phyloP scores from a whole-genome alignment of 2,113 vertebrate species.

The Okapia johnstoni region DNA sequence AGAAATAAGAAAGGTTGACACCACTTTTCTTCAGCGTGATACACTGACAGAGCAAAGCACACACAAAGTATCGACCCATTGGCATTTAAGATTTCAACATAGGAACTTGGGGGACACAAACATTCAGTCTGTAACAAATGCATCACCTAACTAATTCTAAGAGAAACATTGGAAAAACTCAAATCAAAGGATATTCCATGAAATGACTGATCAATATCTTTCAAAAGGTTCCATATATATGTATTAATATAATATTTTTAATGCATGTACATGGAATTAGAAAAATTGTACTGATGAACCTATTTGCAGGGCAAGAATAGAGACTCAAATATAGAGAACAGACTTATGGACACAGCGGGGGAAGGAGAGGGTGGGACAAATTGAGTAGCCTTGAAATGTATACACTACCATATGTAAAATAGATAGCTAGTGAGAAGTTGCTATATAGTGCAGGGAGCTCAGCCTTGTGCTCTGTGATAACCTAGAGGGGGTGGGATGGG shows the following conservation, averaged over 20 bases:
- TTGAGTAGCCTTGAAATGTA: background rate
- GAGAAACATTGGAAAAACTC: background rate
- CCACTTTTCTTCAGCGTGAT: background rate
- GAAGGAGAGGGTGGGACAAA: background rate
- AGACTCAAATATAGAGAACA: background rate
- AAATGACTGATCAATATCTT: background rate
- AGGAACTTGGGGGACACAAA: background rate
- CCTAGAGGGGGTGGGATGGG: background rate
- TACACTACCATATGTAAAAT: background rate
- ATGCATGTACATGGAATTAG: background rate
- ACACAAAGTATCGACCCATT: background rate
- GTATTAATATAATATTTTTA: background rate
- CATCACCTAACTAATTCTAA: background rate
- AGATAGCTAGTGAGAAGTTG: background rate
- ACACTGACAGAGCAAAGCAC: background rate
- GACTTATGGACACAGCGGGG: background rate
- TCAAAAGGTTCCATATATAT: background rate
- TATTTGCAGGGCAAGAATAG: background rate
- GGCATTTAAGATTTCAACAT: background rate
- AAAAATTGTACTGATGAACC: background rate
- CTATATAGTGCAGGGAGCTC: background rate
- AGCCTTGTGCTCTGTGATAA: background rate
- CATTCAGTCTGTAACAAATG: background rate
- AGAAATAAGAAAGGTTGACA: background rate
- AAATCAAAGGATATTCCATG: background rate